A percentile compares a stretch with the other conserved stretches of the same genome.
These are phyloP conservation scores for Macroglossus sobrinus DNA, from an alignment of 2,113 vertebrate species.

Conservation along the genomic window DNA sequence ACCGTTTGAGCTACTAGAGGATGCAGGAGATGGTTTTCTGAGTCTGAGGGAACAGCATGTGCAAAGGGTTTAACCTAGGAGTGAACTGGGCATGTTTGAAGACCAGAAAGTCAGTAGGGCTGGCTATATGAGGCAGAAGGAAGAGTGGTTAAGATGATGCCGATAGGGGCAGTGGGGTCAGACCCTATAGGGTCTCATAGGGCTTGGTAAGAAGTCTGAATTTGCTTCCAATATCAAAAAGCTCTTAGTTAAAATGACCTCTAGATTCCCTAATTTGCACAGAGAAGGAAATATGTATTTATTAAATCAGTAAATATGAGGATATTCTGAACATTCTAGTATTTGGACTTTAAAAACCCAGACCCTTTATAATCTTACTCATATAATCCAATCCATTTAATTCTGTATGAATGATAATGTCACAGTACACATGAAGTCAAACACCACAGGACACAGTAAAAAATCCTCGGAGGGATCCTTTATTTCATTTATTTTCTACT, in stretches of 20 bases:
- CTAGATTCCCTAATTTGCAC: background rate
- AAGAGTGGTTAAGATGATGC: no score
- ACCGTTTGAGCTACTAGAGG: rapidly evolving
- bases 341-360: background rate
- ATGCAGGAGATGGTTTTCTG: background rate
- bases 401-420: background rate
- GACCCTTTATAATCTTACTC: background rate
- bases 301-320: background rate
- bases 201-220: background rate
- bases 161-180: background rate
- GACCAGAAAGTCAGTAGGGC: background rate
- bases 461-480: constrained; percentile 34
- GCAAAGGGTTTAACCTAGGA: background rate
- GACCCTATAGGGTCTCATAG: background rate
- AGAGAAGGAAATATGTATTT: background rate
- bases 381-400: background rate
- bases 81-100: background rate
- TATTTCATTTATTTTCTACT: constrained; percentile 50
- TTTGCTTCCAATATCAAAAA: background rate
- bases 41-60: no score
- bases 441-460: constrained; percentile 30
- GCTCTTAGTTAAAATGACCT: background rate
- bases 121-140: background rate
- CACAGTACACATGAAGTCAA: background rate
- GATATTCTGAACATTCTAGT: background rate